phyloP scores from a whole-genome alignment of 1,140 invertebrate genomes.

The Nautilus pompilius region DNA sequence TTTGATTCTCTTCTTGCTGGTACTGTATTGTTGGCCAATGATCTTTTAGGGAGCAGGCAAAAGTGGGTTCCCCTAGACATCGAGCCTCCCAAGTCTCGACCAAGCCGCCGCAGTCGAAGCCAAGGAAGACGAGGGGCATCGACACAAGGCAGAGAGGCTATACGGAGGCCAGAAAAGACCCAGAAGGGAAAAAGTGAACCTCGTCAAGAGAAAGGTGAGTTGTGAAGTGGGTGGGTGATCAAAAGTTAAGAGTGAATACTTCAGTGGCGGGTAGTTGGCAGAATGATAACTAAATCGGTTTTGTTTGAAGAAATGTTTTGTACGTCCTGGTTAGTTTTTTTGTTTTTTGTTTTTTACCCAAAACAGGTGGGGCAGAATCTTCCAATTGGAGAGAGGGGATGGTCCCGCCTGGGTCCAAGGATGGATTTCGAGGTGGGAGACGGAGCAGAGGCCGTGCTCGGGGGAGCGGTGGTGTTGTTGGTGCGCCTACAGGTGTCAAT shows the following conservation, averaged over 20 bases:
- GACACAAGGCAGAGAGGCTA: conserved; percentile 16
- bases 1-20: background rate
- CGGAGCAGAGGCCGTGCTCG: conserved; percentile 19
- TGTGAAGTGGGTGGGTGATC: no score
- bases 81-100: conserved; percentile 38
- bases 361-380: conserved; percentile 35
- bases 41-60: conserved; percentile 37
- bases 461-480: conserved; percentile 9
- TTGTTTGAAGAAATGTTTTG: no score
- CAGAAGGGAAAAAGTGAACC: no score
- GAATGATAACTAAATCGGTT: no score
- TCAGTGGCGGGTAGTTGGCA: no score
- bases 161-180: conserved; percentile 16
- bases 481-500: no score
- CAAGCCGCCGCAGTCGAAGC: conserved; percentile 35
- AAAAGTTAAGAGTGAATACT: no score
- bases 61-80: conserved; percentile 50
- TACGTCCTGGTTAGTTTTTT: no score
- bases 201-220: no score
- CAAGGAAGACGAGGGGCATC: conserved; percentile 29
- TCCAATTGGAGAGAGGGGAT: conserved; percentile 41
- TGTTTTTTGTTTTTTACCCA: no score
- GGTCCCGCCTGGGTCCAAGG: conserved; percentile 28
- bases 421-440: conserved; percentile 21
- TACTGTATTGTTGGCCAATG: background rate